A percentile compares a stretch with the other conserved stretches of the same genome.
Evolutionary conservation across 2,797 vertebrate genomes (phyloP).

Genomic region (Coregonus suidteri): DNA sequence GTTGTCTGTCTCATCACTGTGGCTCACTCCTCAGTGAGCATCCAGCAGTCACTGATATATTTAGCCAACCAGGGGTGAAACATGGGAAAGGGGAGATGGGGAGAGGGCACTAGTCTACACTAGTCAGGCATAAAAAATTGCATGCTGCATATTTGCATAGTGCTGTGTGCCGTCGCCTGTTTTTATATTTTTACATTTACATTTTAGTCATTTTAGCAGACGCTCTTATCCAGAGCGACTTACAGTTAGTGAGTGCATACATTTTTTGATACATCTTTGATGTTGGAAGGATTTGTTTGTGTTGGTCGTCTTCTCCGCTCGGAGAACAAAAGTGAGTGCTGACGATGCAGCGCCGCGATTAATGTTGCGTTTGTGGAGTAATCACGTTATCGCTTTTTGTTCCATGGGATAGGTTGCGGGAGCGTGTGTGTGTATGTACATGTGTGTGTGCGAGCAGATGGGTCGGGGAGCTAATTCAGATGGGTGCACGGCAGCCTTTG

Average conservation of each 20-base stretch:
- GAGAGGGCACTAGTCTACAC: background rate
- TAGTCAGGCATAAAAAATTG: conserved; percentile 1
- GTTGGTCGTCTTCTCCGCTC: conserved; percentile 42
- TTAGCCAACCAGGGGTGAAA: conserved; percentile 13
- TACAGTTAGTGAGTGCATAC: too few species aligned
- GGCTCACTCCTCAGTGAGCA: conserved; percentile 25
- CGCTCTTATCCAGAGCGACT: too few species aligned
- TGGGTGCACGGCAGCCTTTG: conserved; percentile 67
- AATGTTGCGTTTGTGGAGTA: conserved; percentile 51
- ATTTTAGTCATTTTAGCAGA: too few species aligned
- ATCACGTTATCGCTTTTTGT: conserved; percentile 61
- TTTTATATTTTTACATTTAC: too few species aligned
- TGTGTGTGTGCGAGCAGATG: conserved; percentile 12
- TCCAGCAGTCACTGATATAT: conserved; percentile 35
- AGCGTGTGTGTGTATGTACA: conserved; percentile 27
- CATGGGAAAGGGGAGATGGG: background rate
- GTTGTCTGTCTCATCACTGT: conserved; percentile 14
- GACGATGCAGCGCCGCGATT: conserved; percentile 59
- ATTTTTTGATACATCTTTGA: conserved; percentile 43
- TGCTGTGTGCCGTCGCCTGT: conserved; percentile 31
- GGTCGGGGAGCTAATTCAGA: conserved; percentile 70
- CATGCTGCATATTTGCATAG: conserved; percentile 44
- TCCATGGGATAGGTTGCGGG: conserved; percentile 52
- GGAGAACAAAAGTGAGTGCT: conserved; percentile 62
- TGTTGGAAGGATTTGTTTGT: conserved; percentile 45